Base-by-base conservation (phyloP, 1,140 invertebrate species). In the Oedothorax gibbosus region DNA sequence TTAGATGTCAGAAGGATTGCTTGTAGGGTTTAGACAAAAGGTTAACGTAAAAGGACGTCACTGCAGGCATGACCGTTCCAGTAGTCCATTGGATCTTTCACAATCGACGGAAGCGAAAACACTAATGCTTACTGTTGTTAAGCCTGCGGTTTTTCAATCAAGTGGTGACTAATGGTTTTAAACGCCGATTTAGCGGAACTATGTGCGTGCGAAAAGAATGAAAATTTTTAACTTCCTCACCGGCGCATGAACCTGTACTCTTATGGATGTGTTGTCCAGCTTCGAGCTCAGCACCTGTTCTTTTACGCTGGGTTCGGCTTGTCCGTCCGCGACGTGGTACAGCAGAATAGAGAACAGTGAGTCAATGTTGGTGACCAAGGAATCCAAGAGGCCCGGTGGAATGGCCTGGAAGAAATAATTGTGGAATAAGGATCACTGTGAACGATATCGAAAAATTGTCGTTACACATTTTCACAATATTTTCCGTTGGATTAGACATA, bases 311-410 rank as follows among this genome's bases (percentile, higher is more conserved):
- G 86, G 53, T 7, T 76, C 78, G 20, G 79, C 62, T 65, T 49
- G 53, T 56, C 75, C 82, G 15, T 85, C 91, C 87, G 92, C 93
- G 0, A 93, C 88, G 88, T 93, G 93, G 5, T 93, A 88, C 18
- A 92, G 89, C 5, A 93, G 86, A 54, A 88, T 53, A 0, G 72
- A 72, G n/a, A 18, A 21, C 7, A 84, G 18, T 7, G 81, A 51
- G 15, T 76, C 49, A 9, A 60, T 73, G 10, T 66, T 20, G 15
- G 51, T 62, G 14, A 66, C 21, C 7, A 84, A 20, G 7, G 81
- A 75, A 6, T 84, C 53, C 15, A 84, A 35, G 7, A 64, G 62
- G 10, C 60, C 35, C 7, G 62, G 20, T 10, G 72, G 50, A n/a
- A 68, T 54, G 3, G 54, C 51, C 81, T 84, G 15, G 62, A 20